A percentile compares a stretch with the other conserved stretches of the same genome.
Evolutionary conservation across 1,140 invertebrate species (phyloP).

Genomic region (Drosophila lacertosa): DNA sequence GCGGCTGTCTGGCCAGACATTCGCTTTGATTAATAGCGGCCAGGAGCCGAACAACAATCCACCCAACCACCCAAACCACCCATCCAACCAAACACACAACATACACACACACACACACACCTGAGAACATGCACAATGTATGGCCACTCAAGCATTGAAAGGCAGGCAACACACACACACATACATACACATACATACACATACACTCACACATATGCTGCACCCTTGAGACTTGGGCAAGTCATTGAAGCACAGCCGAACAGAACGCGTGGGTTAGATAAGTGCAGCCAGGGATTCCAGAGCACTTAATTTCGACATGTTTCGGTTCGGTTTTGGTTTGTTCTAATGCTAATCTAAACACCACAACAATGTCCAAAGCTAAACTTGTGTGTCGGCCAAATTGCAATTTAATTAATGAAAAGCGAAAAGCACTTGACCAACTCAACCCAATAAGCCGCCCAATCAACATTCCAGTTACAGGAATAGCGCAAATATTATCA

Average conservation of each 20-base stretch:
- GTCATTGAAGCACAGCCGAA: constrained; percentile 5
- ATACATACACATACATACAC: constrained; percentile 8
- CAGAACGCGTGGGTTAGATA: background rate
- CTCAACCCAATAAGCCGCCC: background rate
- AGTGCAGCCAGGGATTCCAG: constrained; percentile 27
- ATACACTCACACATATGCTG: constrained; percentile 52
- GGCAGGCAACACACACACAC: constrained; percentile 13
- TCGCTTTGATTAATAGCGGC: constrained; percentile 67
- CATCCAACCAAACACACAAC: background rate
- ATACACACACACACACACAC: constrained; percentile 4
- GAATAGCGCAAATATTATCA: background rate
- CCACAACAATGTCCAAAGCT: background rate
- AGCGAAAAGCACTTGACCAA: constrained; percentile 63
- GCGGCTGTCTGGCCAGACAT: constrained; percentile 66
- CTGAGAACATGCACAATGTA: constrained; percentile 20
- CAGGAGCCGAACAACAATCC: constrained; percentile 17
- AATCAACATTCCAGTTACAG: constrained; percentile 4
- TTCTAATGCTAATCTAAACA: constrained; percentile 69
- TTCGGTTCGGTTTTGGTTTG: constrained; percentile 48
- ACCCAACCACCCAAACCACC: background rate
- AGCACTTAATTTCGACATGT: constrained; percentile 66
- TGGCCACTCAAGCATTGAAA: constrained; percentile 46
- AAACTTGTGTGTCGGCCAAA: constrained; percentile 21
- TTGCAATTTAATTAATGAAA: constrained; percentile 76
- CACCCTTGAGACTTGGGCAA: constrained; percentile 70